Evolutionary conservation across 2,113 vertebrate species (phyloP), one percentile per base, ranked within the genome.

Genomic region (Microcebus tavaratra): DNA sequence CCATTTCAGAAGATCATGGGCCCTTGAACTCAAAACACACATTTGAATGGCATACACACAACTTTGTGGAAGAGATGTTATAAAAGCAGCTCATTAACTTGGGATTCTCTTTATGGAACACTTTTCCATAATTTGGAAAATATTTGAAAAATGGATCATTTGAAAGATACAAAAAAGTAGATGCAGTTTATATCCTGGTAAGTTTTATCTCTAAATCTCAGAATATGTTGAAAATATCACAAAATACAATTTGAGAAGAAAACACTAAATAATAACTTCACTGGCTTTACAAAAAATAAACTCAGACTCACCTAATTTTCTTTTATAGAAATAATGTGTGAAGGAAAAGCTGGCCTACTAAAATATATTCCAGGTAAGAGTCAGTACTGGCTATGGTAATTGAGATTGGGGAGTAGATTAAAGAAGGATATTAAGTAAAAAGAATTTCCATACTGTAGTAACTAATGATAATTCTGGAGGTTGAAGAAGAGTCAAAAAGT

Each of bases 221-320:
- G 25, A 55, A 80, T 88, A 53, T 81, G 5, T 84, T 92, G 12
- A 80, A 93, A 91, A 80, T 39, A 84, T 17, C 14, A 80, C n/a
- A 91, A 82, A 83, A 90, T 88, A 76, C 34, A 85, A 78, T 72
- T 97, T 90, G 50, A 76, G 82, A 87, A 86, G 23, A 90, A 90
- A 76, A 34, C 25, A 63, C 4, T 82, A n/a, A 55, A 21, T 81
- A 59, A 36, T 67, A 31, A 61, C 12, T 76, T 8, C 11, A 86
- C 7, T 59, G 18, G 12, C 29, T 70, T 82, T 75, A 50, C 85
- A 42, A 80, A 92, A 72, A 82, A 29, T 67, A 48, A 70, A 65
- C 27, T 65, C 8, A 75, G 61, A 81, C 29, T 94, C 34, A 12
- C n/a, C 15, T 80, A 72, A 70, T 86, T 90, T 91, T 14, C 8